phyloP scores from a whole-genome alignment of 2,888 invertebrate species.

The Brachynemurus nebulosus region DNA sequence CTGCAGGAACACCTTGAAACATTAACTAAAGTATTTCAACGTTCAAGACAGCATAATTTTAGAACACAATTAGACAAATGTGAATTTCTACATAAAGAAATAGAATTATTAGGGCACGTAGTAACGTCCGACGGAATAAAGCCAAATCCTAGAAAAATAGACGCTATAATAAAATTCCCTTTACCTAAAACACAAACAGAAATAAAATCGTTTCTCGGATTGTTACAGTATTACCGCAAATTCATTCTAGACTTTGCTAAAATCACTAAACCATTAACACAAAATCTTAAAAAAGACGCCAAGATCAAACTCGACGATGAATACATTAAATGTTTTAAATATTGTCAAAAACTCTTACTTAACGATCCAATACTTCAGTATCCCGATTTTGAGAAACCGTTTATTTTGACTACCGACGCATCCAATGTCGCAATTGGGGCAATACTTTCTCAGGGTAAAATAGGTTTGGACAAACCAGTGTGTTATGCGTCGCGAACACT shows the following conservation, averaged over 20 bases:
- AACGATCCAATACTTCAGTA: constrained; percentile 10
- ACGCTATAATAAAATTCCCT: constrained; percentile 18
- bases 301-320: constrained; percentile 2
- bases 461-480: not conserved
- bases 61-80: constrained; percentile 21
- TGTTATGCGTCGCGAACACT: constrained; percentile 1
- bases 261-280: constrained; percentile 21
- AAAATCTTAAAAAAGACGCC: constrained; percentile 19
- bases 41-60: constrained; percentile 16
- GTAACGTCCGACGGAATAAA: constrained; percentile 23
- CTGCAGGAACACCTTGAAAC: constrained; percentile 21
- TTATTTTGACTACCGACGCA: not conserved
- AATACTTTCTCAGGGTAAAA: not conserved
- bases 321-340: not conserved
- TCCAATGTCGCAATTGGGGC: not conserved
- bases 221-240: constrained; percentile 18
- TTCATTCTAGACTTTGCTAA: constrained; percentile 16
- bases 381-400: not conserved
- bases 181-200: constrained; percentile 20
- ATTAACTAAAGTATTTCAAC: constrained; percentile 19
- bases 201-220: constrained; percentile 21
- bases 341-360: not conserved
- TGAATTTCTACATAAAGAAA: constrained; percentile 20
- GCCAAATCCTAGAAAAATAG: constrained; percentile 24
- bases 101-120: constrained; percentile 24